Percentiles rank a stretch among this genome's conserved stretches.
Conservation (phyloP, 2,797 vertebrate species). For the Helarctos malayanus region DNA sequence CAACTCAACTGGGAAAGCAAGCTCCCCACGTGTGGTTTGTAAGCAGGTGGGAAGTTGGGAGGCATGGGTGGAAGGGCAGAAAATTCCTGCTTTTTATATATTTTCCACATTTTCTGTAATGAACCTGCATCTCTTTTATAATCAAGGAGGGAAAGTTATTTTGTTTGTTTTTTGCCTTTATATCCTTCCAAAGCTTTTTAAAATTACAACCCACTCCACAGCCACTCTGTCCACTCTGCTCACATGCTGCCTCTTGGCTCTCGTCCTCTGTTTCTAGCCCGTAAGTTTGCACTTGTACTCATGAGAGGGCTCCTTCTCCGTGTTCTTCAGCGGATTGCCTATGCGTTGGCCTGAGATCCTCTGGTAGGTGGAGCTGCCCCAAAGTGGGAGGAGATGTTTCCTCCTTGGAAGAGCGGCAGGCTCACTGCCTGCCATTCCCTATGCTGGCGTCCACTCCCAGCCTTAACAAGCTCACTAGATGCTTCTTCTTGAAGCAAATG, state of each 20-base stretch:
- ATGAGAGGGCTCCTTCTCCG: background rate
- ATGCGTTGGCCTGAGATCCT: background rate
- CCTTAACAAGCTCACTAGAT: background rate
- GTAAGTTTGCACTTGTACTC: background rate
- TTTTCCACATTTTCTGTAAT: slow-evolving; percentile 9
- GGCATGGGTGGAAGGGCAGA: background rate
- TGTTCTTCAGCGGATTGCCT: background rate
- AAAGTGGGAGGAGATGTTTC: background rate
- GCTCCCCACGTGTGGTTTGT: background rate
- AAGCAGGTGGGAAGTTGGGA: background rate
- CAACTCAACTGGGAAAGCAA: background rate
- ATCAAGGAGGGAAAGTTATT: background rate
- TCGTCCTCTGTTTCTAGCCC: background rate
- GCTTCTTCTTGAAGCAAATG: background rate
- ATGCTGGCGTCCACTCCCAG: background rate
- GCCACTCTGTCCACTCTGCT: background rate
- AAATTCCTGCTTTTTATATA: background rate
- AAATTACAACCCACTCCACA: background rate
- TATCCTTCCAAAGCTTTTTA: background rate
- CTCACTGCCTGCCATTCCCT: background rate
- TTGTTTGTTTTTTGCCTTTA: background rate
- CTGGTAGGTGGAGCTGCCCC: background rate
- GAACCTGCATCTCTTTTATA: slow-evolving; percentile 7
- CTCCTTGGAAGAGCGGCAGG: background rate
- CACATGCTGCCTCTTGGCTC: background rate